Evolutionary conservation across 2,888 invertebrate species (phyloP).

Genomic region (Cinara cedri): DNA sequence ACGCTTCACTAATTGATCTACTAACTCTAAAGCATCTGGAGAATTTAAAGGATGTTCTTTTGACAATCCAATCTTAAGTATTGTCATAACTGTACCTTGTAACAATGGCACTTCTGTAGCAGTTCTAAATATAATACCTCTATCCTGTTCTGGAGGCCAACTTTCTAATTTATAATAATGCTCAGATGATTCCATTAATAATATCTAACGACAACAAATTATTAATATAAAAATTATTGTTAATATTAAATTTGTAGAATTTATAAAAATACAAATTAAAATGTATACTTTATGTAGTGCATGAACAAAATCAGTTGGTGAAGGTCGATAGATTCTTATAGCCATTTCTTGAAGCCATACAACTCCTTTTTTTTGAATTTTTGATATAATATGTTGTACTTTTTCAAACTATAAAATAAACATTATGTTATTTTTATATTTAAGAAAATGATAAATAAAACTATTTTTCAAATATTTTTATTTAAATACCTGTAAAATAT

Average conservation of each 20-base stretch:
- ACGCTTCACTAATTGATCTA: constrained; percentile 82
- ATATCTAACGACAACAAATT: constrained; percentile 63
- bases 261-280: constrained; percentile 8
- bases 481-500: constrained; percentile 60
- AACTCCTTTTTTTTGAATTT: constrained; percentile 83
- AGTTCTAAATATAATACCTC: constrained; percentile 77
- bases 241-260: background rate
- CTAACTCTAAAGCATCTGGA: constrained; percentile 83
- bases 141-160: constrained; percentile 92
- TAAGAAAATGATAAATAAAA: constrained; percentile 4
- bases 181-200: constrained; percentile 79
- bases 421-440: background rate
- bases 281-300: constrained; percentile 74
- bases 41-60: constrained; percentile 82
- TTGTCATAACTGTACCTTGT: constrained; percentile 81
- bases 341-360: constrained; percentile 88
- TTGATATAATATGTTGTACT: constrained; percentile 65
- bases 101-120: constrained; percentile 87
- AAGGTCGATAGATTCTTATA: constrained; percentile 75
- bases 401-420: constrained; percentile 59
- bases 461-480: background rate
- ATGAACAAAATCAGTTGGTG: constrained; percentile 75
- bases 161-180: constrained; percentile 82
- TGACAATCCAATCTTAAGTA: constrained; percentile 81
- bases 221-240: background rate